A percentile compares a stretch with the other conserved stretches of the same genome.
phyloP scores from a whole-genome alignment of 2,888 invertebrate species.

The Calliopum simillimum region DNA sequence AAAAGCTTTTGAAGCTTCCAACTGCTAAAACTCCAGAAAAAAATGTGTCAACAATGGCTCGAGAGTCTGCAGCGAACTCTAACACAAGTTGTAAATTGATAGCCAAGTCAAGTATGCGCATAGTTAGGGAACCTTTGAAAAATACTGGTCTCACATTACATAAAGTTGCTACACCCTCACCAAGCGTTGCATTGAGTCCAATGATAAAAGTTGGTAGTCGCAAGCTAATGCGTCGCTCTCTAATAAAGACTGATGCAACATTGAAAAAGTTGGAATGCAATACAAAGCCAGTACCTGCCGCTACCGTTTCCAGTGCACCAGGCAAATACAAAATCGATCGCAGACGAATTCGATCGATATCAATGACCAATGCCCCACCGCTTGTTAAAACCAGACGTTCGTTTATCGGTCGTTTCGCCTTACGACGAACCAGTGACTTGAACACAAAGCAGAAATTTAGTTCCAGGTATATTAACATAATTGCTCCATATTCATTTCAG shows the following conservation, averaged over 20 bases:
- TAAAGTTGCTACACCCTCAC: neutral
- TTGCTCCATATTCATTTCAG: conserved; percentile 41
- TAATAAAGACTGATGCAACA: conserved; percentile 7
- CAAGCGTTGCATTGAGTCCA: conserved; percentile 45
- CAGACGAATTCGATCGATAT: conserved; percentile 32
- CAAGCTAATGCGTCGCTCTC: conserved; percentile 58
- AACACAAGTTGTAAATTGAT: conserved; percentile 57
- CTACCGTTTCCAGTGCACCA: conserved; percentile 23
- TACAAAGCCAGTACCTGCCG: neutral
- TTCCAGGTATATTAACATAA: conserved; percentile 39
- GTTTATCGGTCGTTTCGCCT: conserved; percentile 61
- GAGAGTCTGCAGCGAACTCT: neutral
- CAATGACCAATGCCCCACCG: conserved; percentile 44
- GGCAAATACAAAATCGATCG: conserved; percentile 60
- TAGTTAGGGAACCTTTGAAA: conserved; percentile 57
- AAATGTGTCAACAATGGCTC: neutral
- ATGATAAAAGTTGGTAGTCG: conserved; percentile 60
- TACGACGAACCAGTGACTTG: conserved; percentile 49
- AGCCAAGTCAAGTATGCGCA: conserved; percentile 61
- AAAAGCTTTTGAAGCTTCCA: neutral
- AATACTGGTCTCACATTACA: neutral
- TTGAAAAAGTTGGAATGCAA: conserved; percentile 15
- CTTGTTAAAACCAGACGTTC: conserved; percentile 51
- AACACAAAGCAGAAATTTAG: conserved; percentile 42
- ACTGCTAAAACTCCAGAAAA: conserved; percentile 33